These are phyloP conservation scores for Drosophila elegans DNA, from an alignment of 1,140 invertebrate genomes.

Conservation along the genomic window DNA sequence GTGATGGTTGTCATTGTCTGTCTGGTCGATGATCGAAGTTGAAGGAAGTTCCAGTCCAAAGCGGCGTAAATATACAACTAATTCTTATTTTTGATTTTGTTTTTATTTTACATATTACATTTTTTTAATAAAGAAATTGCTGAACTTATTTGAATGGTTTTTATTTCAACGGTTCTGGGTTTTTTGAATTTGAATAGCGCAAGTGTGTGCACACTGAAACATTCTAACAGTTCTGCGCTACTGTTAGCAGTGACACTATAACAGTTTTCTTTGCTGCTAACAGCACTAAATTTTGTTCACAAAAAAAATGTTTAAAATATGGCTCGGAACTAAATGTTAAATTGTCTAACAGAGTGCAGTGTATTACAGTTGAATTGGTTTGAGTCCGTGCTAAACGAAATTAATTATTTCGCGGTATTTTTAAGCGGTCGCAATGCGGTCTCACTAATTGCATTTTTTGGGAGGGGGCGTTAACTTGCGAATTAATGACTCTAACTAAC, in stretches of 20 bases:
- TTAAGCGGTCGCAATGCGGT: constrained; percentile 7
- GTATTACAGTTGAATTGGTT: neutral
- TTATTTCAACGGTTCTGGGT: neutral
- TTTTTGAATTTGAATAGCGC: neutral
- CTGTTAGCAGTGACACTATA: neutral
- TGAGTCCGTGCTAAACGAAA: neutral
- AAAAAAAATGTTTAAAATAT: neutral
- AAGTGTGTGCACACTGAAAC: neutral
- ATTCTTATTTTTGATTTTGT: neutral
- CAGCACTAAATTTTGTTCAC: neutral
- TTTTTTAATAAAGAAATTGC: constrained; percentile 9
- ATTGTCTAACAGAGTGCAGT: neutral
- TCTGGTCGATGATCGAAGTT: too few species aligned
- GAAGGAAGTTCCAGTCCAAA: neutral
- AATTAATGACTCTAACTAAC: constrained; percentile 37
- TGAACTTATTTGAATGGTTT: neutral
- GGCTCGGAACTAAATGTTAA: too few species aligned
- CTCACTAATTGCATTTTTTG: constrained; percentile 22
- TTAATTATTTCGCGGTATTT: neutral
- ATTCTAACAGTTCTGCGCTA: neutral
- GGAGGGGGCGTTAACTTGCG: constrained; percentile 25
- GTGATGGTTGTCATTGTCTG: neutral
- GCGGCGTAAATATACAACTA: neutral
- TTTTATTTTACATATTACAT: neutral
- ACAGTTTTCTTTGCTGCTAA: neutral